phyloP scores from a whole-genome alignment of 1,140 invertebrate species.

The Drusus annulatus region DNA sequence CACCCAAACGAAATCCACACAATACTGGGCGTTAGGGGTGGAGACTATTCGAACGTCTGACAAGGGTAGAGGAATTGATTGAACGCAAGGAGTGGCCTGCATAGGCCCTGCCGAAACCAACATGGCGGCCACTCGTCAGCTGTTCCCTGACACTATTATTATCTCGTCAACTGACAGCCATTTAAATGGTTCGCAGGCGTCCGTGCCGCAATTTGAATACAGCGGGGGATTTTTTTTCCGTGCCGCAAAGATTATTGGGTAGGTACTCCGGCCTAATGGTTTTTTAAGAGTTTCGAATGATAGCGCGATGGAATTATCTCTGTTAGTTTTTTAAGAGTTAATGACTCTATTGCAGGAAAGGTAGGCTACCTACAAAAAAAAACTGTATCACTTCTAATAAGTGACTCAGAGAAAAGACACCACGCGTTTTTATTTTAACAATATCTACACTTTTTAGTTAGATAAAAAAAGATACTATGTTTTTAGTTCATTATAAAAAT shows the following conservation, averaged over 20 bases:
- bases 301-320: conserved; percentile 13
- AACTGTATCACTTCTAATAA: no score
- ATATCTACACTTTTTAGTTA: not conserved
- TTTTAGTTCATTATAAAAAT: no score
- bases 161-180: conserved; percentile 50
- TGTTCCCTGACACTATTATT: conserved; percentile 49
- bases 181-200: conserved; percentile 42
- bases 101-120: conserved; percentile 28
- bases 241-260: not conserved
- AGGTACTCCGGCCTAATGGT: conserved; percentile 17
- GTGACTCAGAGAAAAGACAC: no score
- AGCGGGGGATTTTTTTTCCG: not conserved
- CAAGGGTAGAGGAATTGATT: conserved; percentile 53
- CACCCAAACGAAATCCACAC: not conserved
- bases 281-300: conserved; percentile 33
- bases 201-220: conserved; percentile 35
- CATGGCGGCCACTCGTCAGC: conserved; percentile 53
- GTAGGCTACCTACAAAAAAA: not conserved
- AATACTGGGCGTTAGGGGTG: conserved; percentile 33
- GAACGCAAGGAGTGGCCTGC: conserved; percentile 54
- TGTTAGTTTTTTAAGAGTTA: conserved; percentile 9
- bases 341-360: conserved; percentile 19
- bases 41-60: conserved; percentile 36
- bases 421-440: not conserved
- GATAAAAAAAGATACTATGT: not conserved